A percentile compares a stretch with the other conserved stretches of the same genome.
Evolutionary conservation across 2,888 invertebrate genomes (phyloP).

Genomic region (Xestia xanthographa): DNA sequence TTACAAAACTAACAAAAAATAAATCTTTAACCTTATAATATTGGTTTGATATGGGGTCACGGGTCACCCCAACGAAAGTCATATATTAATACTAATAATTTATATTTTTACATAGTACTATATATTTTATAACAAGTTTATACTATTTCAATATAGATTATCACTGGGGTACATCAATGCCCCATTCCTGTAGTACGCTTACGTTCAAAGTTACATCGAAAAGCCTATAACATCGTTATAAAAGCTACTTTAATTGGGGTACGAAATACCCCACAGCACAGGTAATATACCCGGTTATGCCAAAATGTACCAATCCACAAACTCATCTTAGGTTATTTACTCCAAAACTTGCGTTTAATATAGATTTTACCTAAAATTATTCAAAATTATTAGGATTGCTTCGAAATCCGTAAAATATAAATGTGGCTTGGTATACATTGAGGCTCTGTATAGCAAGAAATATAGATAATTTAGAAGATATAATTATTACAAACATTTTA

Average conservation of each 20-base stretch:
- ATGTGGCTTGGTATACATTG: not conserved
- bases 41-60: not conserved
- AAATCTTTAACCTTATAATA: slow-evolving; percentile 13
- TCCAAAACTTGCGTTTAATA: not conserved
- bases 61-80: slow-evolving; percentile 34
- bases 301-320: slow-evolving; percentile 8
- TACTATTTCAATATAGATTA: slow-evolving; percentile 46
- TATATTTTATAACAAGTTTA: slow-evolving; percentile 45
- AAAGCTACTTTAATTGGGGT: slow-evolving; percentile 20
- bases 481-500: not conserved
- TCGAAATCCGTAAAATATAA: not conserved
- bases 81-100: slow-evolving; percentile 21
- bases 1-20: slow-evolving; percentile 24
- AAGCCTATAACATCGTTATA: slow-evolving; percentile 37
- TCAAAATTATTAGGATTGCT: not conserved
- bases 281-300: not conserved
- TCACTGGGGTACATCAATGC: slow-evolving; percentile 35
- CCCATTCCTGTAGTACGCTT: slow-evolving; percentile 51
- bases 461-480: not conserved
- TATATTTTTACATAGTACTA: slow-evolving; percentile 31
- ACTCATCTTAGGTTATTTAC: not conserved
- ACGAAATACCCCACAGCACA: not conserved
- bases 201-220: slow-evolving; percentile 22
- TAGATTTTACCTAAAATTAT: not conserved
- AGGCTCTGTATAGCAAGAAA: not conserved